Conservation (phyloP, 1,140 invertebrate species). For the Acyrthosiphon pisum region DNA sequence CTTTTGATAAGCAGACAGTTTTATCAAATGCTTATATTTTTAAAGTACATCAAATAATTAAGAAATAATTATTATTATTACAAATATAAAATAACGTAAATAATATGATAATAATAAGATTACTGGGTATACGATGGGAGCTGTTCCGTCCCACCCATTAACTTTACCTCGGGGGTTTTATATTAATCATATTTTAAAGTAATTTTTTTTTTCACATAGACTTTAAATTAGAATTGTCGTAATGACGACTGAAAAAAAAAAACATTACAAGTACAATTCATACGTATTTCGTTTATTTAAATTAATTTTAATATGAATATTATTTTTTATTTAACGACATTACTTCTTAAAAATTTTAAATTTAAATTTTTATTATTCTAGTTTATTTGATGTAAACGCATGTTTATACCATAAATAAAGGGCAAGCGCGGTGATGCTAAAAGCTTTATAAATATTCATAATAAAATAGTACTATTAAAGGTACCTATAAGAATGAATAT, state of each 20-base stretch:
- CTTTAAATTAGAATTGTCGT: neutral
- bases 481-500: neutral
- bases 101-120: neutral
- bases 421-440: no score
- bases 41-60: no score
- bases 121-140: rapidly evolving
- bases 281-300: neutral
- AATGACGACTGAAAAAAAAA: neutral
- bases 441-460: neutral
- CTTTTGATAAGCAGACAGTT: no score
- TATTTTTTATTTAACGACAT: neutral
- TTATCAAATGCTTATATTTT: no score
- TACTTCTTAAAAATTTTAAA: neutral
- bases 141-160: neutral
- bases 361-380: neutral
- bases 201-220: neutral
- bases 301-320: neutral
- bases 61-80: no score
- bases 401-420: neutral
- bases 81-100: neutral
- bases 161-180: neutral
- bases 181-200: neutral
- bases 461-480: neutral
- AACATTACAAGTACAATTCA: neutral
- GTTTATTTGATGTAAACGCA: neutral